A percentile compares a stretch with the other conserved stretches of the same genome.
phyloP scores from a whole-genome alignment of 2,113 vertebrate species.

The Oncorhynchus mykiss region DNA sequence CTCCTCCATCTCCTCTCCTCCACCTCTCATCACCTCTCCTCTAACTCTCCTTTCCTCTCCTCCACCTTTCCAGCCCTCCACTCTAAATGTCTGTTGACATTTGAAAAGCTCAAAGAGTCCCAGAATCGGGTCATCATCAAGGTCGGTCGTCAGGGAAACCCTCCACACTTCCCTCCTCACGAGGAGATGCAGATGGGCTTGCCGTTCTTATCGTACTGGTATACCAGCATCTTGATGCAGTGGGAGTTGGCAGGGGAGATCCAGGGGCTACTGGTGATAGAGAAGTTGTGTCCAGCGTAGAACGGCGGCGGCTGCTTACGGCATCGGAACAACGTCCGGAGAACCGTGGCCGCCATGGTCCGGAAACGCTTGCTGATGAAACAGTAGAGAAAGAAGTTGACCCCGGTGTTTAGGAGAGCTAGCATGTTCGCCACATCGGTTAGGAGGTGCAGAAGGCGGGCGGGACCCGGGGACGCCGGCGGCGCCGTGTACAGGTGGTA shows the following conservation, averaged over 20 bases:
- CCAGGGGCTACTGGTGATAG: constrained; percentile 97
- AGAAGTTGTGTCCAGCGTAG: constrained; percentile 95
- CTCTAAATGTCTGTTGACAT: constrained; percentile 52
- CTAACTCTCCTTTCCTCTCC: neutral
- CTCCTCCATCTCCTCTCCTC: neutral
- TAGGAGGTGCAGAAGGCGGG: constrained; percentile 82
- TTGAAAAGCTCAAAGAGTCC: constrained; percentile 55
- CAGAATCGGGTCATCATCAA: constrained; percentile 9
- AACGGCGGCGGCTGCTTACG: constrained; percentile 87
- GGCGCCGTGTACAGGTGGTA: constrained; percentile 91
- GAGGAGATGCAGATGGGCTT: constrained; percentile 93
- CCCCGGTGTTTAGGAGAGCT: constrained; percentile 91
- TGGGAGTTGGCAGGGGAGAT: constrained; percentile 97
- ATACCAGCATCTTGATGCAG: constrained; percentile 97
- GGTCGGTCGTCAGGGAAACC: constrained; percentile 46
- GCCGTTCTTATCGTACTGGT: constrained; percentile 95
- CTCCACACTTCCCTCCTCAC: constrained; percentile 64
- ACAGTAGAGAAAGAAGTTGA: constrained; percentile 99
- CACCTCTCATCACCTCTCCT: neutral
- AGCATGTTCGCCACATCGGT: constrained; percentile 94
- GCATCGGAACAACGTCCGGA: constrained; percentile 89
- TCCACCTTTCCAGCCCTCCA: constrained; percentile 3
- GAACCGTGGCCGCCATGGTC: constrained; percentile 86
- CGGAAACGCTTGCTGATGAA: constrained; percentile 98
- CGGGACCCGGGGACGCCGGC: constrained; percentile 75